Percentiles rank a stretch among this genome's conserved stretches.
These are phyloP conservation scores for Cardiocondyla obscurior DNA, from an alignment of 1,140 invertebrate genomes.

Conservation along the genomic window DNA sequence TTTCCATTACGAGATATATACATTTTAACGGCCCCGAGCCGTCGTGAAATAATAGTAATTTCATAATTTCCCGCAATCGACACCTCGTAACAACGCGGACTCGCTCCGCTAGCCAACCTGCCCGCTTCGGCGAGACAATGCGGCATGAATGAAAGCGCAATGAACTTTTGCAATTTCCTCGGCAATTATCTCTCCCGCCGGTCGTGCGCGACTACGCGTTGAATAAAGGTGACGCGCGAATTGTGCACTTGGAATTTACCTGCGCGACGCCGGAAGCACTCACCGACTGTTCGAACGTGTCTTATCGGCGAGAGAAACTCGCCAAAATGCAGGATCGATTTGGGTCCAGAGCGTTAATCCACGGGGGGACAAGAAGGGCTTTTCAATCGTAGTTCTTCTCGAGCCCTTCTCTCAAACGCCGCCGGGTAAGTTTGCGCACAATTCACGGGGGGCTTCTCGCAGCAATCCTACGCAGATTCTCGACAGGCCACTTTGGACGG, in stretches of 20 bases:
- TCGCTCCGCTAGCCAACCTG: constrained; percentile 43
- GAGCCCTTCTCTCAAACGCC: neutral
- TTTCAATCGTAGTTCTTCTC: neutral
- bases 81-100: constrained; percentile 12
- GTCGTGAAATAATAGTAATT: constrained; percentile 7
- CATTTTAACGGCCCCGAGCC: neutral
- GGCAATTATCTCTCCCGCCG: constrained; percentile 42
- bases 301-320: neutral
- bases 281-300: constrained; percentile 47
- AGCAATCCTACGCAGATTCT: neutral
- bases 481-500: neutral
- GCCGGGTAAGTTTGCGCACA: constrained; percentile 1
- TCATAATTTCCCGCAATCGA: constrained; percentile 17
- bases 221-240: constrained; percentile 34
- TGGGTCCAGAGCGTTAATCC: constrained; percentile 11
- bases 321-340: neutral
- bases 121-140: constrained; percentile 8
- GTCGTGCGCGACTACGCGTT: neutral
- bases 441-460: constrained; percentile 14
- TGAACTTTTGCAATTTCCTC: constrained; percentile 61
- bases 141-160: constrained; percentile 14
- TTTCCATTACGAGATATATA: neutral
- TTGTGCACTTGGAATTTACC: constrained; percentile 65
- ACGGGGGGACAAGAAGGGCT: neutral
- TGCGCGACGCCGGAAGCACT: constrained; percentile 63